A percentile compares a stretch with the other conserved stretches of the same genome.
Evolutionary conservation across 1,140 invertebrate species (phyloP).

Genomic region (Hirudo medicinalis): DNA sequence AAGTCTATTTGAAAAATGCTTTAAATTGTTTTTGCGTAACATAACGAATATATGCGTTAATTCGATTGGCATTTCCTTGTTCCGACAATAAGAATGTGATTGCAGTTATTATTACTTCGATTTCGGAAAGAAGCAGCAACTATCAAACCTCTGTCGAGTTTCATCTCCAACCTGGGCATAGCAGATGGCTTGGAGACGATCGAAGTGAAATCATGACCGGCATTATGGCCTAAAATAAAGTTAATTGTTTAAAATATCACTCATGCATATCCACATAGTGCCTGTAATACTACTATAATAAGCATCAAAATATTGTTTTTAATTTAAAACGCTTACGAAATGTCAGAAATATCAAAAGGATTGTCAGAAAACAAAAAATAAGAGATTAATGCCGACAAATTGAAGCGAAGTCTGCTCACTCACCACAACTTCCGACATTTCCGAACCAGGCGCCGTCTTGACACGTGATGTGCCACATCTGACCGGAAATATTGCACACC

Average conservation of each 20-base stretch:
- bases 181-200: neutral
- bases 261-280: neutral
- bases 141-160: constrained; percentile 6
- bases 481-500: constrained; percentile 21
- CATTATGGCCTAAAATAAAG: neutral
- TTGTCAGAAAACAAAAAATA: neutral
- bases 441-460: constrained; percentile 21
- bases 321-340: neutral
- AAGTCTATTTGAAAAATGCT: no score
- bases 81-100: no score
- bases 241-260: neutral
- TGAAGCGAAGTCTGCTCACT: neutral
- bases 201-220: neutral
- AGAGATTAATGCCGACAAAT: no score
- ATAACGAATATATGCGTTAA: no score
- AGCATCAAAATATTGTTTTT: no score
- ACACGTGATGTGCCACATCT: constrained; percentile 23
- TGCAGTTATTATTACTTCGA: no score
- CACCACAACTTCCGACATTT: constrained; percentile 13
- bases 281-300: neutral
- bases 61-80: no score
- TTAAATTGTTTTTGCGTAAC: no score
- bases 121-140: no score
- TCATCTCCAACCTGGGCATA: constrained; percentile 7
- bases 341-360: neutral